Evolutionary conservation across 2,797 vertebrate species (phyloP), one percentile per base, ranked within the genome.

Genomic region (Phrynocephalus vlangalii): DNA sequence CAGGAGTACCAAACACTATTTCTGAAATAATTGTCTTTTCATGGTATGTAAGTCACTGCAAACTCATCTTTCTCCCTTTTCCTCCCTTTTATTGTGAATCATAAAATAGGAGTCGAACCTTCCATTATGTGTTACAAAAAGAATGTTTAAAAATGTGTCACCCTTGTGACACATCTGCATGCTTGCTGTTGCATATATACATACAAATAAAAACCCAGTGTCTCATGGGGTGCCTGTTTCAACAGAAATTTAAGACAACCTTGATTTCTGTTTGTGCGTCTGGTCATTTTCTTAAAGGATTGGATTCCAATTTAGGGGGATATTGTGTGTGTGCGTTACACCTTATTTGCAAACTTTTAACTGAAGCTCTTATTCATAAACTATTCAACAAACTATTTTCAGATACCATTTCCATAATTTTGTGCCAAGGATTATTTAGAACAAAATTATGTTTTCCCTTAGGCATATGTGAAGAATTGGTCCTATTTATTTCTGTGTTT

Each of bases 331-430:
- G 84, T 89, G 92, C 73, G 15, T 86, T 90, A 66, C 28, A 86
- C 86, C 87, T 92, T 91, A 90, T 89, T 96, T 95, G 91, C 93
- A 93, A 93, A 94, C 91, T 92, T 76, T 38, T 88, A 94, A 89
- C 89, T 94, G 90, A 95, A 94, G 88, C 83, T 87, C 86, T 89
- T 84, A 92, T 96, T 95, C 95, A 95, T 94, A 94, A 95, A 94
- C 94, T 91, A 95, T 95, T 95, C 94, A 95, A 94, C 94, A 95
- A 96, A 95, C 93, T 94, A 94, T 96, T 94, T 95, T 94, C 88
- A 94, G 90, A 93, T 94, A 91, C 68, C 88, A 13, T 95, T 95
- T 93, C 94, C 79, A 82, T 89, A 86, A 92, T 95, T 94, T 91
- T 56, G 89, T 94, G 93, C 93, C 92, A 92, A 93, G 89, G 89